These are phyloP conservation scores for Telenomus remus DNA, from an alignment of 1,140 invertebrate species.

Conservation along the genomic window DNA sequence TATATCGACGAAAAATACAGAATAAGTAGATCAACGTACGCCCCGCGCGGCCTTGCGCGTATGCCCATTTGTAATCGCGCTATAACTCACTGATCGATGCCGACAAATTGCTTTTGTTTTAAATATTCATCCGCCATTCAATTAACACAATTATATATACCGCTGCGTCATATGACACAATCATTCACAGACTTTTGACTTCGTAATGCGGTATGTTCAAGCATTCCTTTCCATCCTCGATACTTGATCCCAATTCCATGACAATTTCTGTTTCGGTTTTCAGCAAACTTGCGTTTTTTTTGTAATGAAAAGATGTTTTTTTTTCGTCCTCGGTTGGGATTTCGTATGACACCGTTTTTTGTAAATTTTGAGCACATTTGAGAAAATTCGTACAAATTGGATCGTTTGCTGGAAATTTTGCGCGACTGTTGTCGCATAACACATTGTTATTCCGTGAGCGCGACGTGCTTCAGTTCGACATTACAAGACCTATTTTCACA, in stretches of 20 bases:
- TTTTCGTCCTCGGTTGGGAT: too few relatives aligned
- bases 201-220: too few relatives aligned
- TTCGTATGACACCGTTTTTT: too few relatives aligned
- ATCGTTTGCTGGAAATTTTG: slow-evolving; percentile 8
- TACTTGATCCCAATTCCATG: too few relatives aligned
- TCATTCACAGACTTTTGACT: not conserved
- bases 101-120: slow-evolving; percentile 31
- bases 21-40: slow-evolving; percentile 45
- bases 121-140: slow-evolving; percentile 27
- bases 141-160: slow-evolving; percentile 23
- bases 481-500: slow-evolving; percentile 29
- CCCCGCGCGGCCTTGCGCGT: slow-evolving; percentile 35
- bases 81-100: slow-evolving; percentile 43
- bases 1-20: slow-evolving; percentile 41
- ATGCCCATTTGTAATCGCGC: slow-evolving; percentile 19
- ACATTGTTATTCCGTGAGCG: slow-evolving; percentile 21
- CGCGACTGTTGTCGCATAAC: slow-evolving; percentile 10
- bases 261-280: too few relatives aligned
- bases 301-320: too few relatives aligned
- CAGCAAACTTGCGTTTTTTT: too few relatives aligned
- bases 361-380: too few relatives aligned
- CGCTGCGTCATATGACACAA: not conserved
- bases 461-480: slow-evolving; percentile 12
- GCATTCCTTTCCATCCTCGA: too few relatives aligned
- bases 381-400: slow-evolving; percentile 10